A percentile compares a stretch with the other conserved stretches of the same genome.
Conservation (phyloP, 2,888 invertebrate genomes). For the Aleiodes leptofemur region DNA sequence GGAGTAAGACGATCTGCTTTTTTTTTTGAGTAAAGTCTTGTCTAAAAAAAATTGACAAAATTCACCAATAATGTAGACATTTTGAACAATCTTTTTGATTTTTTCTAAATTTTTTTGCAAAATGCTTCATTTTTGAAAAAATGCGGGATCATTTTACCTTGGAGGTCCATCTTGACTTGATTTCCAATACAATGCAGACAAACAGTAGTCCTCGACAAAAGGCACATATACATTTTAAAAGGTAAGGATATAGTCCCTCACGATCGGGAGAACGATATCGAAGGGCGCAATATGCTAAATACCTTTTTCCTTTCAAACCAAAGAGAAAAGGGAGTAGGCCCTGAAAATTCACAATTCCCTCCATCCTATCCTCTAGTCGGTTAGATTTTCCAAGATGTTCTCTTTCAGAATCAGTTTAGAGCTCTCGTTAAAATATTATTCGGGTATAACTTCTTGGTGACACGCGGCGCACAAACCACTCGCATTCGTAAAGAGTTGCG, state of each 20-base stretch:
- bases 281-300: constrained; percentile 71
- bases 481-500: constrained; percentile 61
- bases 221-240: not conserved
- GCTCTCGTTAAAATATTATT: constrained; percentile 73
- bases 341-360: not conserved
- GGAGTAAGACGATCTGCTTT: too few species aligned
- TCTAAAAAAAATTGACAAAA: too few species aligned
- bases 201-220: not conserved
- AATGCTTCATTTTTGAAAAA: too few species aligned
- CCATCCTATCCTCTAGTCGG: constrained; percentile 32
- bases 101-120: not conserved
- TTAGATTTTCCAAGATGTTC: constrained; percentile 28
- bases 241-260: constrained; percentile 49
- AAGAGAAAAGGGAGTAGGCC: not conserved
- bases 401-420: constrained; percentile 70
- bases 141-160: too few species aligned
- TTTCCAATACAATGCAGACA: not conserved
- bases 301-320: constrained; percentile 62
- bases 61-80: too few species aligned
- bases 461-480: constrained; percentile 66
- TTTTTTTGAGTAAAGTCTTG: too few species aligned
- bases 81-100: too few species aligned
- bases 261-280: constrained; percentile 61
- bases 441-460: constrained; percentile 72
- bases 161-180: too few species aligned